Evolutionary conservation across 2,797 vertebrate genomes (phyloP).

Genomic region (Gymnoscopelus braueri): DNA sequence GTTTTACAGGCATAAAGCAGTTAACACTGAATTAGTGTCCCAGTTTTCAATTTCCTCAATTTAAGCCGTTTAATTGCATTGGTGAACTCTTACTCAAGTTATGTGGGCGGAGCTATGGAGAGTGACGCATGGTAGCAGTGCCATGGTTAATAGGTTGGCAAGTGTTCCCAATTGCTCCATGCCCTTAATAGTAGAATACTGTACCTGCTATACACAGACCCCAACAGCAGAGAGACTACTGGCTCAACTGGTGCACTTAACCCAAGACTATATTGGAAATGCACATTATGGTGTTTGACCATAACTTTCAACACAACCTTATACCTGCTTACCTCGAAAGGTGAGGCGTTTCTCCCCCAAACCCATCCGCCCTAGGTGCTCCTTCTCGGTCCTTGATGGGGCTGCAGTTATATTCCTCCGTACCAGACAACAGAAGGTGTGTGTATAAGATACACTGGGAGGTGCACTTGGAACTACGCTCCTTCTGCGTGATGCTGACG

Average conservation of each 20-base stretch:
- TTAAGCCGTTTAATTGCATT: too few relatives aligned
- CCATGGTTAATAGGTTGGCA: too few relatives aligned
- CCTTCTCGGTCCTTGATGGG: neutral
- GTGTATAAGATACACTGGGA: neutral
- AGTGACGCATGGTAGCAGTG: too few relatives aligned
- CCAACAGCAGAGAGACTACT: too few relatives aligned
- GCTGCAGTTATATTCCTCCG: neutral
- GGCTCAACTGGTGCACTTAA: too few relatives aligned
- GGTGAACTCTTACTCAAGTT: too few relatives aligned
- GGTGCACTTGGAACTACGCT: neutral
- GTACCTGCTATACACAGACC: too few relatives aligned
- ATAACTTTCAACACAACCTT: neutral
- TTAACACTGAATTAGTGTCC: too few relatives aligned
- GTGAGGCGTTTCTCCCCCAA: constrained; percentile 3
- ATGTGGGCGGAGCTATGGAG: too few relatives aligned
- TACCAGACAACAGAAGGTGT: neutral
- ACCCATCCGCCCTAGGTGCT: neutral
- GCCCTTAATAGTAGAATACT: too few relatives aligned
- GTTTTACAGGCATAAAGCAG: neutral
- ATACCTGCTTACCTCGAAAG: constrained; percentile 1
- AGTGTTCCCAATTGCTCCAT: too few relatives aligned
- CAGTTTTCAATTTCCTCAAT: too few relatives aligned
- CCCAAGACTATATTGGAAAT: neutral
- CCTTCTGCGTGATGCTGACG: neutral
- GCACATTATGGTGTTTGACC: neutral